Evolutionary conservation across 2,113 vertebrate genomes (phyloP).

Genomic region (Porphyrio hochstetteri): DNA sequence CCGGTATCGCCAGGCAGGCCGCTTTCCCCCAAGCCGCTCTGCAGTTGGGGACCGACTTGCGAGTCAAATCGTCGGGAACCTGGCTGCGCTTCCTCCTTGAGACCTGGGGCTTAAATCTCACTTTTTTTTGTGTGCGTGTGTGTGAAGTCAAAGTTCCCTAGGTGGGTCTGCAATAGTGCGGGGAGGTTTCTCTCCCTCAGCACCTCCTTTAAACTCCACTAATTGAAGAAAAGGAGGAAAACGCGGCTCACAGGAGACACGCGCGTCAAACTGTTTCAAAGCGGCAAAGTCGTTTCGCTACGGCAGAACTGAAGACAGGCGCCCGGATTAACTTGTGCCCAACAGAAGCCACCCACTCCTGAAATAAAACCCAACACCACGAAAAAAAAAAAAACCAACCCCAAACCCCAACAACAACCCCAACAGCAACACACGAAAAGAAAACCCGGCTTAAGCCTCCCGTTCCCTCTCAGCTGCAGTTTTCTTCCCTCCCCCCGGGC

Average conservation of each 20-base stretch:
- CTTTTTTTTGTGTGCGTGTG: background rate
- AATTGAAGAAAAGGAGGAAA: background rate
- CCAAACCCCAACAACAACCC: too few relatives aligned
- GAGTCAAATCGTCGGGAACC: background rate
- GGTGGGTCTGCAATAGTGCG: background rate
- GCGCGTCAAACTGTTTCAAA: background rate
- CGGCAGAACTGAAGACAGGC: background rate
- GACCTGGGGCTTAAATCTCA: background rate
- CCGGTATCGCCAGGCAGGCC: background rate
- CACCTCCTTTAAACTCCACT: background rate
- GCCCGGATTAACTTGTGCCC: background rate
- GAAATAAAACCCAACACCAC: too few relatives aligned
- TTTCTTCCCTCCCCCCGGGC: background rate
- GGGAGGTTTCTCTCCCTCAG: background rate
- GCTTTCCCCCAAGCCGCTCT: too few relatives aligned
- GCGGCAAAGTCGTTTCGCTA: background rate
- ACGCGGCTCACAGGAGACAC: background rate
- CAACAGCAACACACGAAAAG: too few relatives aligned
- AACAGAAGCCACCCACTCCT: background rate
- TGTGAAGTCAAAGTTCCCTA: background rate
- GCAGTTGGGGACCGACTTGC: background rate
- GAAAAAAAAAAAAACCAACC: too few relatives aligned
- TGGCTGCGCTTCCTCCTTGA: fast-evolving
- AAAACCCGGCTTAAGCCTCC: background rate
- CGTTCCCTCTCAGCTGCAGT: background rate